phyloP scores from a whole-genome alignment of 2,888 invertebrate genomes.

The Lasioglossum morio region DNA sequence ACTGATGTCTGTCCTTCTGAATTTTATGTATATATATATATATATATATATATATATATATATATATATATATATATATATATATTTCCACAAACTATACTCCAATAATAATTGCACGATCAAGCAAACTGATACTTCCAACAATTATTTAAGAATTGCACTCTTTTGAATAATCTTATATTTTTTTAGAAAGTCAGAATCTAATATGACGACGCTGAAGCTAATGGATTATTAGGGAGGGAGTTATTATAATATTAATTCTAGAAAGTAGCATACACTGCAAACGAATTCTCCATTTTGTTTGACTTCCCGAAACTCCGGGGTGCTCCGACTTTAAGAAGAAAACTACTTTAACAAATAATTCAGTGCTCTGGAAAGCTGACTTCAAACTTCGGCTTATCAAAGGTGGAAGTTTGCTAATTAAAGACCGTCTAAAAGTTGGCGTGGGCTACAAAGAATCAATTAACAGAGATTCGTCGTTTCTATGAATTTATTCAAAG shows the following conservation, averaged over 20 bases:
- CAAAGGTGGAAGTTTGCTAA: background rate
- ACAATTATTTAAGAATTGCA: background rate
- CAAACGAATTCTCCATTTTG: constrained; percentile 1
- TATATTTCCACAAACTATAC: background rate
- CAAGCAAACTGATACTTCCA: background rate
- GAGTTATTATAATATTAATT: background rate
- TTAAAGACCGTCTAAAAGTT: constrained; percentile 4
- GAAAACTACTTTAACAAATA: constrained; percentile 16
- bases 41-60: no score
- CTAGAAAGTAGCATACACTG: background rate
- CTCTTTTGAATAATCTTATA: background rate
- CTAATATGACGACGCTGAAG: background rate
- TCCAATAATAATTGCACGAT: no score
- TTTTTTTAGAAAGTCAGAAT: background rate
- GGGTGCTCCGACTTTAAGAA: background rate
- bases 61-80: no score
- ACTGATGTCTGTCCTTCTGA: background rate
- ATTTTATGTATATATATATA: background rate
- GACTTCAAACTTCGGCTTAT: background rate
- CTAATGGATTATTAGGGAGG: background rate
- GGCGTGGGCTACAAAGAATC: background rate
- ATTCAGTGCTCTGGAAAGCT: constrained; percentile 1
- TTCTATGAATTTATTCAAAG: background rate
- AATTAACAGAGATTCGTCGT: background rate
- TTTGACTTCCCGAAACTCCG: background rate